A percentile compares a stretch with the other conserved stretches of the same genome.
Evolutionary conservation across 2,113 vertebrate genomes (phyloP).

Genomic region (Elephas maximus): DNA sequence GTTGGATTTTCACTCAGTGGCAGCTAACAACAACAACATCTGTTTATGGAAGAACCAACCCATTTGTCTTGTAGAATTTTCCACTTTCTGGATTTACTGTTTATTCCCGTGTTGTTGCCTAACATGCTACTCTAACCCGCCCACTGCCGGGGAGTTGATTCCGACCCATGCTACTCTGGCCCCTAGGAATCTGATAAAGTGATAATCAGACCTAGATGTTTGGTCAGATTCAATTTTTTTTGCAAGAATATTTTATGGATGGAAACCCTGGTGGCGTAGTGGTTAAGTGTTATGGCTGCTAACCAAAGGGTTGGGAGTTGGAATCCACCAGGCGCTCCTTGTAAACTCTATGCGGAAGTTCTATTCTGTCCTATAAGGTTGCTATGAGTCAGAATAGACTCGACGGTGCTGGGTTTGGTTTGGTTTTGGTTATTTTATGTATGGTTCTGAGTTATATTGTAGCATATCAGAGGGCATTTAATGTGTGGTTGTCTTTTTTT

Average conservation of each 20-base stretch:
- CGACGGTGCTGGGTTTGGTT: too few species aligned
- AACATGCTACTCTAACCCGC: background rate
- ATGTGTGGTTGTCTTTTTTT: background rate
- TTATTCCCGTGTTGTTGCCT: background rate
- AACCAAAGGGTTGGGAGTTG: too few species aligned
- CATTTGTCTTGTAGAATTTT: background rate
- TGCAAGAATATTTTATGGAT: background rate
- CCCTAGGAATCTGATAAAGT: background rate
- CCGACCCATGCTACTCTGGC: background rate
- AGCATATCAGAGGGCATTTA: background rate
- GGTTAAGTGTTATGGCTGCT: too few species aligned
- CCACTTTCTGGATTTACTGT: slow-evolving; percentile 21
- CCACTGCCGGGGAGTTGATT: too few species aligned
- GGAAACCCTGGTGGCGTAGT: too few species aligned
- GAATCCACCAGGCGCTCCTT: too few species aligned
- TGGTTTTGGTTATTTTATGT: background rate
- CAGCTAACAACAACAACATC: background rate
- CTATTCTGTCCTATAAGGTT: too few species aligned
- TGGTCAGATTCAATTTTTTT: background rate
- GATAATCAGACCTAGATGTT: background rate
- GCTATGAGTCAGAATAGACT: too few species aligned
- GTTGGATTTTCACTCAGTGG: background rate
- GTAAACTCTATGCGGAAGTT: too few species aligned
- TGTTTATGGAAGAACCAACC: background rate
- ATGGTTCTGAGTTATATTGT: background rate